These are phyloP conservation scores for Hypocryptadius cinnamomeus DNA, from an alignment of 2,113 vertebrate genomes.

Conservation along the genomic window DNA sequence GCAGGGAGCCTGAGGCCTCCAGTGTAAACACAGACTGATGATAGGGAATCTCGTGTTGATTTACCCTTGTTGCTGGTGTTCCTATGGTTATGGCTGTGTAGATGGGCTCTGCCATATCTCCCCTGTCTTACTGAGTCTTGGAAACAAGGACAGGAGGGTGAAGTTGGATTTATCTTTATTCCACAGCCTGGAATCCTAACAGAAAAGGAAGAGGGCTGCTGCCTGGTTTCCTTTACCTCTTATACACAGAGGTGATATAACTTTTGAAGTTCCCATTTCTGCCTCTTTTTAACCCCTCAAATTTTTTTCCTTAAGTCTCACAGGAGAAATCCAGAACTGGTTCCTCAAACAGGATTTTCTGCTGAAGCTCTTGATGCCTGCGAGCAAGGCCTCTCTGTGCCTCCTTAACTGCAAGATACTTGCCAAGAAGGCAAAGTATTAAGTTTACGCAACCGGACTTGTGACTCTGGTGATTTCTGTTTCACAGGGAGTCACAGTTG, in stretches of 20 bases:
- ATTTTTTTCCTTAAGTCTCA: background rate
- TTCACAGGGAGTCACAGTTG: background rate
- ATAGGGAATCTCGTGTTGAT: background rate
- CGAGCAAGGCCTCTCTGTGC: background rate
- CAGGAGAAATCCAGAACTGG: background rate
- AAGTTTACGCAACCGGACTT: rapidly evolving
- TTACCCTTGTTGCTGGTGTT: slow-evolving; percentile 38
- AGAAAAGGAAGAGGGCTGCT: background rate
- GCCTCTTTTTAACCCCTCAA: background rate
- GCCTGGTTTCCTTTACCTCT: background rate
- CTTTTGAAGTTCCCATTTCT: background rate
- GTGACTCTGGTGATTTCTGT: background rate
- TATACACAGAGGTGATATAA: background rate
- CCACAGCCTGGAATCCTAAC: background rate
- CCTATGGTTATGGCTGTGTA: slow-evolving; percentile 10
- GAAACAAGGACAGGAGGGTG: slow-evolving; percentile 15
- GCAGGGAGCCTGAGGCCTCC: background rate
- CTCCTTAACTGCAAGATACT: background rate
- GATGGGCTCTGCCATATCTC: slow-evolving; percentile 23
- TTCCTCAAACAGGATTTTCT: background rate
- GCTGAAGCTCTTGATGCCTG: background rate
- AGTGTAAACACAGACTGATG: background rate
- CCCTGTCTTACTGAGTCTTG: background rate
- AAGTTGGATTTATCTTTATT: slow-evolving; percentile 21
- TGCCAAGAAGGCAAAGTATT: background rate